phyloP scores from a whole-genome alignment of 2,113 vertebrate genomes.

The Pitta sordida region DNA sequence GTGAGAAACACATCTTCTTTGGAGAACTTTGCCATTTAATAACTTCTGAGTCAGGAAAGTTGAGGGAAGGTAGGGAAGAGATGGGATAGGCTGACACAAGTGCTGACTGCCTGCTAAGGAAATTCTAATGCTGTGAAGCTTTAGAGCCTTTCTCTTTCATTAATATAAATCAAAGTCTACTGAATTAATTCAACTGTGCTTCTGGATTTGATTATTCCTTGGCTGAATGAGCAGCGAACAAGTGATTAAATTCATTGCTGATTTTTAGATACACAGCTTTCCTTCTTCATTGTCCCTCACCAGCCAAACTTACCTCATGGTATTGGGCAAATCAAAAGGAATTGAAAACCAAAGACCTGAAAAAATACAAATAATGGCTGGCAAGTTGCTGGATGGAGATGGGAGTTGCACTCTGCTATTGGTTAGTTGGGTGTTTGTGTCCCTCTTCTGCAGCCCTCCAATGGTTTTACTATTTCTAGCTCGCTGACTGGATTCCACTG shows the following conservation, averaged over 20 bases:
- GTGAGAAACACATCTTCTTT: not conserved
- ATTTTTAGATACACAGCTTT: not conserved
- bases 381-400: not conserved
- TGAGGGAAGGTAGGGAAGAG: not conserved
- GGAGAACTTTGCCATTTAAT: not conserved
- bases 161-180: not conserved
- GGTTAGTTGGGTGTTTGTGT: not conserved
- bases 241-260: not conserved
- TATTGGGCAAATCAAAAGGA: not conserved
- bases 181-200: not conserved
- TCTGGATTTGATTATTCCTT: not conserved
- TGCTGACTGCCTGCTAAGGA: not conserved
- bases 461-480: not conserved
- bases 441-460: not conserved
- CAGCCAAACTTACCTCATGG: not conserved
- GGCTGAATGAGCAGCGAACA: not conserved
- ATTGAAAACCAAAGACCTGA: not conserved
- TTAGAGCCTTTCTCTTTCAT: not conserved
- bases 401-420: not conserved
- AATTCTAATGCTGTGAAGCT: not conserved
- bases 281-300: not conserved
- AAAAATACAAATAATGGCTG: not conserved
- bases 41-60: not conserved
- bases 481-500: not conserved
- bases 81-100: not conserved